Percentiles rank a stretch among this genome's conserved stretches.
Evolutionary conservation across 2,113 vertebrate genomes (phyloP).

Genomic region (Thalassoma bifasciatum): DNA sequence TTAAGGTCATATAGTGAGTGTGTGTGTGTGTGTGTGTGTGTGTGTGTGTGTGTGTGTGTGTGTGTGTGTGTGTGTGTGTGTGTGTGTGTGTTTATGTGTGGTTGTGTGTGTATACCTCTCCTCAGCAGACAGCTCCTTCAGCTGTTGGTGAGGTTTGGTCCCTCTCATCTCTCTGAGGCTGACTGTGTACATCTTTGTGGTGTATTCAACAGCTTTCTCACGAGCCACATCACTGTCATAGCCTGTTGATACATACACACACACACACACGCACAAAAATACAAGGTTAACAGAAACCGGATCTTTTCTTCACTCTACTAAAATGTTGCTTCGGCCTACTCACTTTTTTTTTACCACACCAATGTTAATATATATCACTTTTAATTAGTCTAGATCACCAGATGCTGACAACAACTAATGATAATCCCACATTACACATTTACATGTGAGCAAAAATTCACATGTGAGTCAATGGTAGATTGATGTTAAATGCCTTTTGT

Average conservation of each 20-base stretch:
- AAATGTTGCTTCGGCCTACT: too few relatives aligned
- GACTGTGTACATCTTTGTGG: conserved; percentile 92
- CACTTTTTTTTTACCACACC: too few relatives aligned
- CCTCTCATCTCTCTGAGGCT: conserved; percentile 96
- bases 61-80: not conserved
- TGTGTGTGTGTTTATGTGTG: not conserved
- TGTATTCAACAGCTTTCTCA: conserved; percentile 93
- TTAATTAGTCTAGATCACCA: too few relatives aligned
- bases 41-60: not conserved
- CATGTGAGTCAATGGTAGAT: too few relatives aligned
- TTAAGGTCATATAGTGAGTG: not conserved
- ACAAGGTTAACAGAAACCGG: not conserved
- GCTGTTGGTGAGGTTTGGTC: conserved; percentile 93
- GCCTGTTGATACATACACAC: conserved; percentile 78
- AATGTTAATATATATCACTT: too few relatives aligned
- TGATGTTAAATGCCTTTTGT: too few relatives aligned
- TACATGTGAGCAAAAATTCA: too few relatives aligned
- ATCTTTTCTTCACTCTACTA: too few relatives aligned
- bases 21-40: not conserved
- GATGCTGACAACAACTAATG: too few relatives aligned
- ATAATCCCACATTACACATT: too few relatives aligned
- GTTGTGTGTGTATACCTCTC: conserved; percentile 86
- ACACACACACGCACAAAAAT: not conserved
- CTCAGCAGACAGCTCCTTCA: conserved; percentile 89
- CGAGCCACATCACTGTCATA: conserved; percentile 97